A percentile compares a stretch with the other conserved stretches of the same genome.
These are phyloP conservation scores for Diadema setosum DNA, from an alignment of 35 echinoderm and acorn worm genomes.

Conservation along the genomic window DNA sequence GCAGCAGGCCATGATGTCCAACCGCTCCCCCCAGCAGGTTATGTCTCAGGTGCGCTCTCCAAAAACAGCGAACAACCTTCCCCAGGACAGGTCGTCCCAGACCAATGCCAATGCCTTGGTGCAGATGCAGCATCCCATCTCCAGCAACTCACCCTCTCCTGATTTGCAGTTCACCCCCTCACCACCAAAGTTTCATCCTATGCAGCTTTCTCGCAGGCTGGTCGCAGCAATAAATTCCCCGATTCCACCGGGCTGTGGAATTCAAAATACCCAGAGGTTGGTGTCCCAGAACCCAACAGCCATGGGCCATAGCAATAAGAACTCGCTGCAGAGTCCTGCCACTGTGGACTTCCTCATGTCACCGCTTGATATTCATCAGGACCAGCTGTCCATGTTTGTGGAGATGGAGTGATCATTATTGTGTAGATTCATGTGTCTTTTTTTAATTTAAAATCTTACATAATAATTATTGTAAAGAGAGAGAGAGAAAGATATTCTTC, in stretches of 20 bases:
- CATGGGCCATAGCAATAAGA: slow-evolving; percentile 76
- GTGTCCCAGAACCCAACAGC: slow-evolving; percentile 83
- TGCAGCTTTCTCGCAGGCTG: slow-evolving; percentile 81
- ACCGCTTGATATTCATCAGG: slow-evolving; percentile 82
- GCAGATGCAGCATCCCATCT: slow-evolving; percentile 83
- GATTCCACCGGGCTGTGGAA: slow-evolving; percentile 59
- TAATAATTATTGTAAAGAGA: neutral
- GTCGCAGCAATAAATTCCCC: slow-evolving; percentile 87
- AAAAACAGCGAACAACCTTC: slow-evolving; percentile 74
- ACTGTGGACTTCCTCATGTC: slow-evolving; percentile 44
- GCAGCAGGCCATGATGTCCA: slow-evolving; percentile 77
- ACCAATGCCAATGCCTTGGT: slow-evolving; percentile 71
- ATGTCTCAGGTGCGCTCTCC: slow-evolving; percentile 90
- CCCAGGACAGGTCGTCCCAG: slow-evolving; percentile 79
- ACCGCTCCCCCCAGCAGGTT: slow-evolving; percentile 66
- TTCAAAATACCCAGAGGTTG: slow-evolving; percentile 88
- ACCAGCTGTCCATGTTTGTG: slow-evolving; percentile 87
- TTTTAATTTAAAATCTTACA: neutral
- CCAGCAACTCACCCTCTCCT: slow-evolving; percentile 85
- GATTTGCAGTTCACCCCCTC: slow-evolving; percentile 89
- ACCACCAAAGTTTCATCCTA: slow-evolving; percentile 81
- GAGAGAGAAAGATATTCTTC: neutral
- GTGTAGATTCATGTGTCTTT: too few relatives aligned
- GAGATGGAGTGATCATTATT: slow-evolving; percentile 66
- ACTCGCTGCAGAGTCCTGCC: slow-evolving; percentile 70